These are phyloP conservation scores for Protobothrops mucrosquamatus DNA, from an alignment of 2,113 vertebrate genomes.

Conservation along the genomic window DNA sequence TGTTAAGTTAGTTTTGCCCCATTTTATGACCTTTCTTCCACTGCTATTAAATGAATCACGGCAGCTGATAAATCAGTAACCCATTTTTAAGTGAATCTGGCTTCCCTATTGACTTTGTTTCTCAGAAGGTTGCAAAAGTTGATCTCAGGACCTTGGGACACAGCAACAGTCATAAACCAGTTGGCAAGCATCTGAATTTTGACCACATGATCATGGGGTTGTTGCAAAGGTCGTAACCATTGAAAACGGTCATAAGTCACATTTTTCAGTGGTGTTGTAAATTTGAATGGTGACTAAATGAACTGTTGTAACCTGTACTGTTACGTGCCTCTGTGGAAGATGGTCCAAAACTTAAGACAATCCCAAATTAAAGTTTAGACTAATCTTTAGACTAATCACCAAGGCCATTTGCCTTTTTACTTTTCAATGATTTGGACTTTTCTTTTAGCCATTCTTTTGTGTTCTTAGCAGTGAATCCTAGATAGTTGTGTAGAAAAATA, in stretches of 20 bases:
- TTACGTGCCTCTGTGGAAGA: neutral
- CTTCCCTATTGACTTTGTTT: neutral
- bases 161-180: neutral
- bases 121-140: neutral
- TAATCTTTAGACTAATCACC: neutral
- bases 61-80: neutral
- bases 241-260: neutral
- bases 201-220: neutral
- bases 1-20: neutral
- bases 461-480: neutral
- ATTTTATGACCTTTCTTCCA: neutral
- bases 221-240: neutral
- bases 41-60: neutral
- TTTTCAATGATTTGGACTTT: neutral
- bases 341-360: neutral
- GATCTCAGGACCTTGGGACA: neutral
- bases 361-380: neutral
- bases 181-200: neutral
- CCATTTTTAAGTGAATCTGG: neutral
- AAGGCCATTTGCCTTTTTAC: neutral
- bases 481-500: neutral
- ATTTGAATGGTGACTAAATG: neutral
- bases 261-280: neutral
- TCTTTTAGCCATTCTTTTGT: neutral
- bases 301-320: neutral